A percentile compares a stretch with the other conserved stretches of the same genome.
Conservation (phyloP, 2,888 invertebrate species). For the Agrochola circellaris region DNA sequence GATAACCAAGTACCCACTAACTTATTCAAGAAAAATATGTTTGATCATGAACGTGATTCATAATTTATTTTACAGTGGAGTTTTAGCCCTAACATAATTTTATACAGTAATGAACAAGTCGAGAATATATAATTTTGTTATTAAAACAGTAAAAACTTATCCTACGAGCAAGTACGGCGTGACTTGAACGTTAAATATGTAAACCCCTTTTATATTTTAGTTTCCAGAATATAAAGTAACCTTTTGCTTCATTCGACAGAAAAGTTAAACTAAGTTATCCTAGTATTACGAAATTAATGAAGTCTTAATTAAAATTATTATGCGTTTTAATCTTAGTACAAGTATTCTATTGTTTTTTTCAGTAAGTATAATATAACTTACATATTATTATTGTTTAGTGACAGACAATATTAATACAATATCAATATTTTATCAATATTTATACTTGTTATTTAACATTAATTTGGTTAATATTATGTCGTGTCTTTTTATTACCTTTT, state of each 20-base stretch:
- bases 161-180: constrained; percentile 24
- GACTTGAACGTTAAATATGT: constrained; percentile 39
- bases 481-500: too few relatives aligned
- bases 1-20: background rate
- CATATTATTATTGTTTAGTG: background rate
- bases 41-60: background rate
- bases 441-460: constrained; percentile 1
- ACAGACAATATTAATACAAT: too few relatives aligned
- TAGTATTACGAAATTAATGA: constrained; percentile 7
- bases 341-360: background rate
- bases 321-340: background rate
- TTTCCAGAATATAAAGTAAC: constrained; percentile 49
- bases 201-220: constrained; percentile 49
- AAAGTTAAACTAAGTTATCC: constrained; percentile 17
- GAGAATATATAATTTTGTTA: constrained; percentile 51
- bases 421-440: too few relatives aligned
- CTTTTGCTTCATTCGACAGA: constrained; percentile 31
- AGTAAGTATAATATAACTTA: background rate
- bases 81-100: constrained; percentile 31
- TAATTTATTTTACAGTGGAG: constrained; percentile 20
- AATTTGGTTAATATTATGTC: too few relatives aligned
- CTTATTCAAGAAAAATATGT: background rate
- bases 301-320: constrained; percentile 11
- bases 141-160: constrained; percentile 42
- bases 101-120: constrained; percentile 40